Evolutionary conservation across 2,113 vertebrate genomes (phyloP), one percentile per base, ranked within the genome.

Genomic region (Galemys pyrenaicus): DNA sequence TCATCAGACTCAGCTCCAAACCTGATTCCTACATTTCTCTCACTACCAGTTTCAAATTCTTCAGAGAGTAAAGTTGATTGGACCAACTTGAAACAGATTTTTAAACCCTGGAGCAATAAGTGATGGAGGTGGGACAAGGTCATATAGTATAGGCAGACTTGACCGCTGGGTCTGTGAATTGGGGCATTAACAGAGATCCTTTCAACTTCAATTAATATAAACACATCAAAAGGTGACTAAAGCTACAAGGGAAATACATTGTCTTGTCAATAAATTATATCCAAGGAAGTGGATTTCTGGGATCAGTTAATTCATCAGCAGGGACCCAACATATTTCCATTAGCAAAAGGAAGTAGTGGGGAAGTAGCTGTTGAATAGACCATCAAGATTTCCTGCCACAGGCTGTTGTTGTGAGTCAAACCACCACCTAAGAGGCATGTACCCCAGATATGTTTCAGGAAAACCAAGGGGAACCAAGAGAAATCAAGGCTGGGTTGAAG

Each of bases 71-170:
- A 96, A 84, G 24, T 35, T 73, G n/a, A 92, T 92, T 81, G 64
- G 35, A 54, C 58, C 28, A 78, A 92, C 17, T 51, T 75, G n/a
- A 17, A 93, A 70, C n/a, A 87, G 5, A 84, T 37, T 94, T 94
- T 73, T 73, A 91, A 95, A 71, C 77, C 13, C 41, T 82, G 68
- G 19, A 96, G 84, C 22, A 78, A 19, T 58, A 92, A 80, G 5
- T 67, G 4, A 88, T 88, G 28, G 78, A 75, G 26, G 46, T 4
- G 32, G 39, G 37, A 83, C 35, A 80, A 39, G 32, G 22, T 91
- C 35, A 81, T 64, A 86, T 41, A 78, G 28, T 51, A 35, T 28
- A 87, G 16, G 60, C 15, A 70, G 30, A 78, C 17, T 85, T 92
- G 62, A 56, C 49, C 73, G 44, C 28, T 84, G 35, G 24, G 26